Evolutionary conservation across 2,113 vertebrate genomes (phyloP), one percentile per base, ranked within the genome.

Genomic region (Gymnorhina tibicen): DNA sequence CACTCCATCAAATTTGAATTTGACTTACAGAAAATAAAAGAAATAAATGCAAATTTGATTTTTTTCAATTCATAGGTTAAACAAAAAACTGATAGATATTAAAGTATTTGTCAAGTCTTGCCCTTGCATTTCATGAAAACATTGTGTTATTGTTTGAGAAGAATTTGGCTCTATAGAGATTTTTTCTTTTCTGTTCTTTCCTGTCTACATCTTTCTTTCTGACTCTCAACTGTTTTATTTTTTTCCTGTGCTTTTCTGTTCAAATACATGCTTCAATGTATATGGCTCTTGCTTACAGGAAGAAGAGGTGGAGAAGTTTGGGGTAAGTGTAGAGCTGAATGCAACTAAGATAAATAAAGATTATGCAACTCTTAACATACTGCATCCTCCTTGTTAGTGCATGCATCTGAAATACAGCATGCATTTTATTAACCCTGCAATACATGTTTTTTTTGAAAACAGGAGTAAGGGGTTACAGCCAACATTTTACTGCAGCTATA

Each of bases 271-370:
- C 99, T 99, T 99, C 99, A 99, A 99, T 99, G 98, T 99, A 98
- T 99, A 98, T 99, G 97, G 98, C 98, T 99, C 98, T 99, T 98
- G 99, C 98, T 99, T 99, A 97, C 99, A 99, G 99, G 99, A 99
- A 99, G 99, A 99, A 99, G 99, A 99, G 99, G 98, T 99, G 99
- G 99, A 99, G 99, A 98, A 99, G 99, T 99, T 98, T 99, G 98
- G 99, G 99, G 99, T 99, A 99, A 99, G 99, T 99, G 98, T 98
- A 98, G 97, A 98, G 92, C 96, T 97, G 97, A 98, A 97, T 97
- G 97, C 96, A 97, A 96, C 97, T 95, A 98, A 96, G 97, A 97
- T 96, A 94, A 96, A 97, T 93, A 93, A 93, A 97, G 95, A 94
- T 96, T 98, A 91, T 97, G 95, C 95, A 95, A 96, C 88, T 97